phyloP scores from a whole-genome alignment of 2,797 vertebrate species.

The Microcaecilia unicolor region DNA sequence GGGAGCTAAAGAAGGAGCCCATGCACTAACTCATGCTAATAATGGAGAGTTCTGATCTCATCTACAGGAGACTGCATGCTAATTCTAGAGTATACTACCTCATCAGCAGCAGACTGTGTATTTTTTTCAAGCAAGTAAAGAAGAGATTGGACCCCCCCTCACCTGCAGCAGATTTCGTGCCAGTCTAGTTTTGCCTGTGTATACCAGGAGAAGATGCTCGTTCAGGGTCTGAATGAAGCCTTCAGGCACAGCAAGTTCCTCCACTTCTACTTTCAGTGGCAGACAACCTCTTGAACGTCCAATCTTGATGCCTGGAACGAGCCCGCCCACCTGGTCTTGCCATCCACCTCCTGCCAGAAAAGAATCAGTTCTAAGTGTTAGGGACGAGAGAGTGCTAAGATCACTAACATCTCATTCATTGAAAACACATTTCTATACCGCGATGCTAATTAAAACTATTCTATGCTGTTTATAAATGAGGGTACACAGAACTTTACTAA shows the following conservation, averaged over 20 bases:
- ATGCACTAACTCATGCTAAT: no score
- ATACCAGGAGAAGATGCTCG: constrained; percentile 80
- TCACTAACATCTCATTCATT: no score
- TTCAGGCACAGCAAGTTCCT: constrained; percentile 50
- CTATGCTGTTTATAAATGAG: no score
- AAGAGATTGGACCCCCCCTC: accelerated
- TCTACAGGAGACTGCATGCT: background rate
- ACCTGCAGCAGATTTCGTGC: constrained; percentile 94
- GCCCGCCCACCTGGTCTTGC: constrained; percentile 94
- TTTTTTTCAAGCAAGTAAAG: background rate
- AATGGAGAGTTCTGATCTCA: no score
- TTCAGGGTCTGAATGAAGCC: constrained; percentile 66
- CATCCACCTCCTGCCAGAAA: constrained; percentile 77
- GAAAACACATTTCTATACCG: no score
- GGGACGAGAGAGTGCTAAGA: no score
- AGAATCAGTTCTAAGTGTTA: no score
- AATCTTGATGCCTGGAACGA: constrained; percentile 81
- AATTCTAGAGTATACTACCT: background rate
- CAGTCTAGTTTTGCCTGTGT: constrained; percentile 88
- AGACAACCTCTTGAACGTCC: constrained; percentile 69
- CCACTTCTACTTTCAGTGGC: constrained; percentile 76
- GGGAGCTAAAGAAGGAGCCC: background rate
- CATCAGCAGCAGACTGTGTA: background rate
- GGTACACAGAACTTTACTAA: no score
- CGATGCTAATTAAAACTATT: no score